Percentiles rank a stretch among this genome's conserved stretches.
phyloP scores from a whole-genome alignment of 2,113 vertebrate species.

The Corythaeola cristata region DNA sequence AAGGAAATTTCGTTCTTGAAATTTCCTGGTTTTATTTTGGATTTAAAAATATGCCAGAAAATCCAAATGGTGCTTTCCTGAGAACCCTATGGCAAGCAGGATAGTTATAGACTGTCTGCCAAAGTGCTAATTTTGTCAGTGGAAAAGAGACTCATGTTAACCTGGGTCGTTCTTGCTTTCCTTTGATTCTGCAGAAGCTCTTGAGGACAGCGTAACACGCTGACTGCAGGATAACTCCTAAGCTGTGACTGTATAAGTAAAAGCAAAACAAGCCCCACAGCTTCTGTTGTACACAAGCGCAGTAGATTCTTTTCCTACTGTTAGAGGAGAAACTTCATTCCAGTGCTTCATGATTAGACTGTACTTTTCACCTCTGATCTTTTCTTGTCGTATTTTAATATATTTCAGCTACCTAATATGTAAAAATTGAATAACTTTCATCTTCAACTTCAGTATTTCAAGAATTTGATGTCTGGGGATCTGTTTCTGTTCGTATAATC shows the following conservation, averaged over 20 bases:
- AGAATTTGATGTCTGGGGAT: neutral
- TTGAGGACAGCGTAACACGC: neutral
- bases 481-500: neutral
- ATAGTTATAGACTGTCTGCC: neutral
- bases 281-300: neutral
- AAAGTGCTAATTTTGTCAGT: neutral
- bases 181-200: neutral
- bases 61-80: neutral
- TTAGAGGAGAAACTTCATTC: neutral
- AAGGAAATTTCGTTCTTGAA: neutral
- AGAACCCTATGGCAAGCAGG: neutral
- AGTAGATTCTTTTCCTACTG: neutral
- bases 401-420: neutral
- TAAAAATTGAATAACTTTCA: neutral
- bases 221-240: neutral
- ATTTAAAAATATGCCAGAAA: neutral
- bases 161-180: neutral
- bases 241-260: neutral
- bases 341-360: neutral
- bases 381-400: neutral
- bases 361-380: neutral
- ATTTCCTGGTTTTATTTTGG: neutral
- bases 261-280: neutral
- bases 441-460: neutral
- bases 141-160: neutral